These are phyloP conservation scores for Varecia variegata DNA, from an alignment of 2,797 vertebrate genomes.

Conservation along the genomic window DNA sequence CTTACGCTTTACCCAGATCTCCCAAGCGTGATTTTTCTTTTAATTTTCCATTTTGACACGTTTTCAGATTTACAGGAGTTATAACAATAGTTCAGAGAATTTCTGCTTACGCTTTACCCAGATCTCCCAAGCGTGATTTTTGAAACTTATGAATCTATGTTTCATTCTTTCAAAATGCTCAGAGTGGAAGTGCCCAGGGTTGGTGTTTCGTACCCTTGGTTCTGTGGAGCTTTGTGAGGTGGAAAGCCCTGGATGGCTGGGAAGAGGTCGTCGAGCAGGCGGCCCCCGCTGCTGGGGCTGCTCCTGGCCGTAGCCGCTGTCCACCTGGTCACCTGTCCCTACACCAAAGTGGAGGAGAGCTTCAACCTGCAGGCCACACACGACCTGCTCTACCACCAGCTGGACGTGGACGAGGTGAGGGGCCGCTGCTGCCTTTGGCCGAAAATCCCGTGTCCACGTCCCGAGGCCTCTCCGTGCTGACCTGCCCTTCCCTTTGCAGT, in stretches of 20 bases:
- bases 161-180: not conserved
- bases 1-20: fast-evolving
- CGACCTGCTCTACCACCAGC: constrained; percentile 93
- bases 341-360: constrained; percentile 98
- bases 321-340: constrained; percentile 92
- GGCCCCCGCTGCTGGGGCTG: constrained; percentile 84
- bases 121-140: not conserved
- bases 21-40: not conserved
- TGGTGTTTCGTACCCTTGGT: not conserved
- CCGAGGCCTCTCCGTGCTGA: not conserved
- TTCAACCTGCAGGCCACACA: constrained; percentile 96
- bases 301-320: constrained; percentile 83
- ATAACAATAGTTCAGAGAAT: fast-evolving
- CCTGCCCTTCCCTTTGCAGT: constrained; percentile 85
- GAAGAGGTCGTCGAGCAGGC: constrained; percentile 78
- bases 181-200: not conserved
- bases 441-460: not conserved
- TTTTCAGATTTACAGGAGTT: not conserved
- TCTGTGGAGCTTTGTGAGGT: not conserved
- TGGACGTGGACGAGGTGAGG: constrained; percentile 90
- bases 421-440: fast-evolving
- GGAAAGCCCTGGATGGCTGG: constrained; percentile 86
- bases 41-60: not conserved
- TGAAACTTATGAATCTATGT: fast-evolving
- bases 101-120: fast-evolving